A percentile compares a stretch with the other conserved stretches of the same genome.
Conservation (phyloP, 1,140 invertebrate genomes). For the Bathynomus jamesi region DNA sequence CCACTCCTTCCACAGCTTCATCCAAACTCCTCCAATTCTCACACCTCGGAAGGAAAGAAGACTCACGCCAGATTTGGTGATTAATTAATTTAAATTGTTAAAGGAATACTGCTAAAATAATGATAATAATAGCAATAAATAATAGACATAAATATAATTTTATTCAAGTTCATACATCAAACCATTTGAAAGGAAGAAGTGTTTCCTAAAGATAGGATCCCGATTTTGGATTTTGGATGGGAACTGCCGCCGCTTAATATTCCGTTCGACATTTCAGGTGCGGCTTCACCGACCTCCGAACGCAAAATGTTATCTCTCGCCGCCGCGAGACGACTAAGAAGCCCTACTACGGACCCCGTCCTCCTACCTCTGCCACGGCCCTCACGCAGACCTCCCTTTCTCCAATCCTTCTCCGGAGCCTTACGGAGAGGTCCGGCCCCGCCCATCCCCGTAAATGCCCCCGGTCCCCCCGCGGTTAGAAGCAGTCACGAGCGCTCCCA, state of each 20-base stretch:
- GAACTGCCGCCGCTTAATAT: too few relatives aligned
- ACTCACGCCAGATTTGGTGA: slow-evolving; percentile 57
- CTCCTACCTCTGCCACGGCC: slow-evolving; percentile 43
- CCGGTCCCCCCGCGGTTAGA: slow-evolving; percentile 53
- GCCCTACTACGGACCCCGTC: slow-evolving; percentile 56
- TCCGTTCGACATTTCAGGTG: slow-evolving; percentile 58
- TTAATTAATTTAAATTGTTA: slow-evolving; percentile 35
- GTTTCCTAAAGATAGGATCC: too few relatives aligned
- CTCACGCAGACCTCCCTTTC: slow-evolving; percentile 46
- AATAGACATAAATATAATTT: too few relatives aligned
- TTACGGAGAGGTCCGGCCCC: slow-evolving; percentile 44
- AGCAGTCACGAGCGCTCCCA: slow-evolving; percentile 70
- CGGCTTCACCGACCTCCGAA: slow-evolving; percentile 90
- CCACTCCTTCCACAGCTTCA: slow-evolving; percentile 78
- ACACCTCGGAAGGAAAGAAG: slow-evolving; percentile 43
- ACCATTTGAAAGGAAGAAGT: too few relatives aligned
- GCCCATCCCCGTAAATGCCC: slow-evolving; percentile 20
- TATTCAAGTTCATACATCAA: too few relatives aligned
- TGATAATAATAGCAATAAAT: not conserved
- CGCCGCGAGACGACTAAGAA: slow-evolving; percentile 63
- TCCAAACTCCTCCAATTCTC: slow-evolving; percentile 75
- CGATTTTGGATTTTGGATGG: too few relatives aligned
- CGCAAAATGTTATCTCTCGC: slow-evolving; percentile 81
- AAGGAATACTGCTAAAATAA: not conserved
- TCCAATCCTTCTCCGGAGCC: slow-evolving; percentile 45